These are phyloP conservation scores for Callyntrura guangdongensis DNA, from an alignment of 2,888 invertebrate genomes.

Conservation along the genomic window DNA sequence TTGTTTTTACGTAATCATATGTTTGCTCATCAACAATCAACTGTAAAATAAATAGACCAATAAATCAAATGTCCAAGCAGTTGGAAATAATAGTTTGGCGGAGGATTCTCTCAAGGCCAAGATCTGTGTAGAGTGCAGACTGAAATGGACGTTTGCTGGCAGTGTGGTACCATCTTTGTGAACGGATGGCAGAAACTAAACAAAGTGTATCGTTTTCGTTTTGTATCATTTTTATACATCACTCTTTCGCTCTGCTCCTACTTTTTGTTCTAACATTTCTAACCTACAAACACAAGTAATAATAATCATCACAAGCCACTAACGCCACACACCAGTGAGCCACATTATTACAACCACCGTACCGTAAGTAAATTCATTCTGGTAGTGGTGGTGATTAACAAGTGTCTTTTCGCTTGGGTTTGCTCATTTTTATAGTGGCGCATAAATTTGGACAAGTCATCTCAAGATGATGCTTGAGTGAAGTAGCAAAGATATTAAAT, in stretches of 20 bases:
- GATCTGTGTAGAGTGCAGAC: conserved; percentile 1
- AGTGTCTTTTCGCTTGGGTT: background rate
- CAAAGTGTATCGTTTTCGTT: background rate
- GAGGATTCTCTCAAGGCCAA: conserved; percentile 41
- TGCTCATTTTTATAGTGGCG: background rate
- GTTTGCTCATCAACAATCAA: background rate
- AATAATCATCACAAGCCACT: conserved; percentile 2
- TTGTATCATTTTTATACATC: background rate
- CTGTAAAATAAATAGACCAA: background rate
- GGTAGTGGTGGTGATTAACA: background rate
- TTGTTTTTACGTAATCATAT: background rate
- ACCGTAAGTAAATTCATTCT: conserved; percentile 8
- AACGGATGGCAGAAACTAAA: background rate
- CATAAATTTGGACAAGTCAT: background rate
- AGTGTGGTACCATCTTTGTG: background rate
- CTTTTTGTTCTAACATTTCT: background rate
- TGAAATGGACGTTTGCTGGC: background rate
- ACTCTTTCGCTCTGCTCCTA: background rate
- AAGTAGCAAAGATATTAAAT: conserved; percentile 4
- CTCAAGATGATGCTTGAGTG: conserved; percentile 10
- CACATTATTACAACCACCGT: conserved; percentile 11
- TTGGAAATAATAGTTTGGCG: conserved; percentile 31
- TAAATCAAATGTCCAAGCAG: conserved; percentile 16
- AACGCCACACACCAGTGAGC: background rate
- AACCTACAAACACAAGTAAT: conserved; percentile 1